Evolutionary conservation across 2,797 vertebrate species (phyloP), one percentile per base, ranked within the genome.

Genomic region (Phaenicophaeus curvirostris): DNA sequence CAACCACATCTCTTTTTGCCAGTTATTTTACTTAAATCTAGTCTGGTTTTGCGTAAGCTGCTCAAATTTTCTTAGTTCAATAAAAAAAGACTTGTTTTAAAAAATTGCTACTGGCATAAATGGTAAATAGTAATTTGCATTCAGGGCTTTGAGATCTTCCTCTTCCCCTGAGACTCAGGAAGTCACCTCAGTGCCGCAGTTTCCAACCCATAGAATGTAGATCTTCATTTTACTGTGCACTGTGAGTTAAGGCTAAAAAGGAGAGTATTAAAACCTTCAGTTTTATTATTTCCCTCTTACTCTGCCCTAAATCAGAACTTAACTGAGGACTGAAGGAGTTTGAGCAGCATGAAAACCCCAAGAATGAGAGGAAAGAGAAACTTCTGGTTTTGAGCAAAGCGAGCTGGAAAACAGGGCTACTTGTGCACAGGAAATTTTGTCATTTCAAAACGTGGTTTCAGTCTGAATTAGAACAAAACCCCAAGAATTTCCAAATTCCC

Each of bases 381-480:
- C 51, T 55, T 91, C 48, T 19, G n/a, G 51, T 69, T 82, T 69
- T 86, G 53, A 87, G 57, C 68, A 83, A 37, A 71, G 68, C 0
- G 2, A 48, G 42, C 53, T 94, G 86, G 86, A 86, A 83, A 92
- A 78, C 67, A 74, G 62, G 73, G 42, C 62, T 89, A 14, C 58
- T 61, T 4, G 8, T 71, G 83, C 74, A 53, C 78, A 87, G 93
- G 93, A 94, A 94, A 79, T 62, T 79, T 27, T 86, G 78, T 92
- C 33, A 35, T 51, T 87, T 92, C 82, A 79, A 83, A 90, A 79
- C 67, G 54, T 33, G 20, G 86, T 94, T 94, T 92, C 93, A 25
- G 21, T 92, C 78, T 94, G 90, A 92, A 92, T 94, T 93, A 90
- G 73, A 87, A 79, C 78, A 87, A 94, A 94, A 83, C 63, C 78